A percentile compares a stretch with the other conserved stretches of the same genome.
phyloP scores from a whole-genome alignment of 2,113 vertebrate species.

The Rhipidura dahli region DNA sequence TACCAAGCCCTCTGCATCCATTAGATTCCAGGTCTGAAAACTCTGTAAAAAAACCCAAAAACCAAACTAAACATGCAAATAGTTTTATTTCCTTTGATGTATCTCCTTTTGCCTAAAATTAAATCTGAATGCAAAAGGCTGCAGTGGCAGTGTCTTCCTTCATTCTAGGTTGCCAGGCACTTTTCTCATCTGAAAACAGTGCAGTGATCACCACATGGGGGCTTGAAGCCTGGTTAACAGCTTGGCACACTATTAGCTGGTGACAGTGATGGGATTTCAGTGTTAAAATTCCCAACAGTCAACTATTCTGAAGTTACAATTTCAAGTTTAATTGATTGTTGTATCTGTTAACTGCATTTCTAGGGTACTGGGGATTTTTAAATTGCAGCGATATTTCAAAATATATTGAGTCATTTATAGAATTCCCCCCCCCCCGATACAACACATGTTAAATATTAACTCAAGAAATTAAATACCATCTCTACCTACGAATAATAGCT shows the following conservation, averaged over 20 bases:
- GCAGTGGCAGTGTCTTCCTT: accelerated
- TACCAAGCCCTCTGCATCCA: not conserved
- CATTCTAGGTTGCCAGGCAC: accelerated
- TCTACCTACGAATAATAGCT: not conserved
- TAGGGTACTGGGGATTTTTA: not conserved
- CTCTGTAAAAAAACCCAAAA: too few species aligned
- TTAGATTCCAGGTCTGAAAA: not conserved
- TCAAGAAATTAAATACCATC: not conserved
- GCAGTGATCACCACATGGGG: not conserved
- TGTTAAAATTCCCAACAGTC: not conserved
- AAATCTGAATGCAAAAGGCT: not conserved
- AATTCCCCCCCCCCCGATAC: not conserved
- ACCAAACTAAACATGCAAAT: not conserved
- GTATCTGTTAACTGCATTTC: not conserved
- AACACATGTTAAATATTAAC: constrained; percentile 31
- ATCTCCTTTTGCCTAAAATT: not conserved
- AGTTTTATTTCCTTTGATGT: not conserved
- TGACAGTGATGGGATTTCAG: not conserved
- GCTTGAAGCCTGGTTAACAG: not conserved
- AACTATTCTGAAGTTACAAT: not conserved
- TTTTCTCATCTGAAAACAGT: not conserved
- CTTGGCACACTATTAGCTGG: not conserved
- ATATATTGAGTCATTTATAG: not conserved
- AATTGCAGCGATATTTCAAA: constrained; percentile 13
- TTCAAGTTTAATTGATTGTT: not conserved